Evolutionary conservation across 64 coral and sea anemone genomes (phyloP).

Genomic region (Orbicella faveolata): DNA sequence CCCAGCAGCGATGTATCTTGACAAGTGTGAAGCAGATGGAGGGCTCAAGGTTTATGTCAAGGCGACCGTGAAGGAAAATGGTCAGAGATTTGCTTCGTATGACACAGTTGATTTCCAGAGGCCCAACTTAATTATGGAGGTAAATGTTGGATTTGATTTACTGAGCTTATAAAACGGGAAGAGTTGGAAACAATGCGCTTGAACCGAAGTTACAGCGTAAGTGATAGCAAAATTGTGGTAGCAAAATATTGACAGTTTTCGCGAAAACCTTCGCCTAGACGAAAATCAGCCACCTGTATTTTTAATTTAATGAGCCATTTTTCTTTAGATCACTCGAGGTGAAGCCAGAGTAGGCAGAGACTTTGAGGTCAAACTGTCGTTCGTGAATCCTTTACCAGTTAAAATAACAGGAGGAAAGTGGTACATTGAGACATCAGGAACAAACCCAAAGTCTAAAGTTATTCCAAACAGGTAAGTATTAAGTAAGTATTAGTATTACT

Average conservation of each 20-base stretch:
- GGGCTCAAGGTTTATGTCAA: slow-evolving; percentile 35
- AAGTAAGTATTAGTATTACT: background rate
- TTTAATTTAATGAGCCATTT: background rate
- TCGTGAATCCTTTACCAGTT: slow-evolving; percentile 60
- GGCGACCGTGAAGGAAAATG: slow-evolving; percentile 25
- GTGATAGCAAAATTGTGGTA: no score
- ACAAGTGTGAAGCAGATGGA: slow-evolving; percentile 37
- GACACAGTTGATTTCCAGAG: slow-evolving; percentile 17
- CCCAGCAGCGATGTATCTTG: slow-evolving; percentile 15
- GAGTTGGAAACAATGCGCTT: no score
- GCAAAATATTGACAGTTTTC: no score
- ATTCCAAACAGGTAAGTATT: slow-evolving; percentile 19
- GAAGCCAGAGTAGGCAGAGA: slow-evolving; percentile 8
- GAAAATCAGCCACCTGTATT: no score
- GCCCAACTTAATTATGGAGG: slow-evolving; percentile 3
- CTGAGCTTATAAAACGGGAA: background rate
- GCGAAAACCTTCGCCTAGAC: no score
- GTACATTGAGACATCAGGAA: slow-evolving; percentile 50
- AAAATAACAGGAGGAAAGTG: slow-evolving; percentile 55
- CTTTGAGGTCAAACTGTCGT: slow-evolving; percentile 56
- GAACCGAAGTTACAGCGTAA: no score
- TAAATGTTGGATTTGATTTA: background rate
- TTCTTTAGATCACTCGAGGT: background rate
- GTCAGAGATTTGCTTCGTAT: slow-evolving; percentile 41
- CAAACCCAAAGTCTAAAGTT: slow-evolving; percentile 18